phyloP scores from a whole-genome alignment of 1,140 invertebrate species.

The Neodiprion virginianus region DNA sequence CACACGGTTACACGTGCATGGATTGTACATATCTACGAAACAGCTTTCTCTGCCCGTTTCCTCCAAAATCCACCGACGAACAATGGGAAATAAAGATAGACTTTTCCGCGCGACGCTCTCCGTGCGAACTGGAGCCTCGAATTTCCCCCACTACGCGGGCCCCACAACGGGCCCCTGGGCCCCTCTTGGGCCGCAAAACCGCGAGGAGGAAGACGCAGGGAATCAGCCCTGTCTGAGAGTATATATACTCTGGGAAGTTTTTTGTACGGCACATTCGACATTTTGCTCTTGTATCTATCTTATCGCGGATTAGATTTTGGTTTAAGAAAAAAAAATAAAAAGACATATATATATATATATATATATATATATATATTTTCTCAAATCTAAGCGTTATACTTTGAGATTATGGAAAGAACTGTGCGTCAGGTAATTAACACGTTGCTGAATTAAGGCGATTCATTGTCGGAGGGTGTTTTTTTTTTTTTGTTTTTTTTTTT shows the following conservation, averaged over 20 bases:
- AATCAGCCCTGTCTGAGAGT: neutral
- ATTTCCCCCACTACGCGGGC: no score
- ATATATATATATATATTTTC: neutral
- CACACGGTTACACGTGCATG: neutral
- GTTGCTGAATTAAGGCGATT: no score
- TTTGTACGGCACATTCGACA: neutral
- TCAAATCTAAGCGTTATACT: neutral
- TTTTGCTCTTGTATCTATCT: neutral
- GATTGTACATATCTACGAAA: neutral
- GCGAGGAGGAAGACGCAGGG: neutral
- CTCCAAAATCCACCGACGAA: conserved; percentile 43
- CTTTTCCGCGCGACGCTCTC: conserved; percentile 45
- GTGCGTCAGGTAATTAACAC: neutral
- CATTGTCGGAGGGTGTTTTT: no score
- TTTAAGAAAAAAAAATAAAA: neutral
- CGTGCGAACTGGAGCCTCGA: conserved; percentile 43
- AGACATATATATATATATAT: no score
- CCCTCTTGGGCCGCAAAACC: no score
- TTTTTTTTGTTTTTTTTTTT: no score
- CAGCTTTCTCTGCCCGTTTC: neutral
- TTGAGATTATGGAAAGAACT: neutral
- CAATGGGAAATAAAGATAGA: conserved; percentile 53
- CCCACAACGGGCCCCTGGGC: no score
- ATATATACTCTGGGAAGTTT: conserved; percentile 1
- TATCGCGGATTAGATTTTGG: neutral